Evolutionary conservation across 2,888 invertebrate species (phyloP).

Genomic region (Xylota segnis): DNA sequence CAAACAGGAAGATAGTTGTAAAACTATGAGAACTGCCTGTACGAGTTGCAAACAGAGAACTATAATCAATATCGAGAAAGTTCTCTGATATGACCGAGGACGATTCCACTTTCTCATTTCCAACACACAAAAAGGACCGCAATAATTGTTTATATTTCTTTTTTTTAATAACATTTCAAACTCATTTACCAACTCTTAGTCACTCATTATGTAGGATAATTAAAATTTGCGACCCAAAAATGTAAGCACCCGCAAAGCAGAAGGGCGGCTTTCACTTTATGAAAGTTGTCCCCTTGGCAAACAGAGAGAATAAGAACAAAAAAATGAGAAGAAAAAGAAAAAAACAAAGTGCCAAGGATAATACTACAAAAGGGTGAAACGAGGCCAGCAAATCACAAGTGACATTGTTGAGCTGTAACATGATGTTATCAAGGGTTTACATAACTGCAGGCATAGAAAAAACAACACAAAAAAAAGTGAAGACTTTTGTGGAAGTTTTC

Average conservation of each 20-base stretch:
- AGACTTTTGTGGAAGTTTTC: constrained; percentile 40
- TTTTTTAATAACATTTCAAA: constrained; percentile 57
- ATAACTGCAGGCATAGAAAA: constrained; percentile 58
- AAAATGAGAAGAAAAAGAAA: constrained; percentile 20
- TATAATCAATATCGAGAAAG: constrained; percentile 21
- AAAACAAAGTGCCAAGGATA: constrained; percentile 60
- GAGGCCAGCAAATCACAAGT: constrained; percentile 76
- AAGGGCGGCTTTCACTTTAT: constrained; percentile 35
- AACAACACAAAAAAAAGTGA: too few species aligned
- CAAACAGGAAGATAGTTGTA: not conserved
- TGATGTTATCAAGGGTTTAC: constrained; percentile 77
- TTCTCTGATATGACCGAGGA: not conserved
- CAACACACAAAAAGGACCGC: constrained; percentile 1
- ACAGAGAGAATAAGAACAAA: constrained; percentile 16
- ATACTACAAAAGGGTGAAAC: constrained; percentile 63
- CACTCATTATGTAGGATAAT: constrained; percentile 63
- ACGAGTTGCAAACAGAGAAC: constrained; percentile 11
- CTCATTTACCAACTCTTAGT: constrained; percentile 58
- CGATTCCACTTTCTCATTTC: not conserved
- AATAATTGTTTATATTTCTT: constrained; percentile 62
- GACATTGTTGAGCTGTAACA: constrained; percentile 75
- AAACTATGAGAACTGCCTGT: not conserved
- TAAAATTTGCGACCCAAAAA: constrained; percentile 72
- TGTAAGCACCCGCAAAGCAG: constrained; percentile 33
- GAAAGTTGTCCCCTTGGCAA: not conserved